Base-by-base conservation (phyloP, 2,888 invertebrate genomes). In the Platycheirus rosarum region DNA sequence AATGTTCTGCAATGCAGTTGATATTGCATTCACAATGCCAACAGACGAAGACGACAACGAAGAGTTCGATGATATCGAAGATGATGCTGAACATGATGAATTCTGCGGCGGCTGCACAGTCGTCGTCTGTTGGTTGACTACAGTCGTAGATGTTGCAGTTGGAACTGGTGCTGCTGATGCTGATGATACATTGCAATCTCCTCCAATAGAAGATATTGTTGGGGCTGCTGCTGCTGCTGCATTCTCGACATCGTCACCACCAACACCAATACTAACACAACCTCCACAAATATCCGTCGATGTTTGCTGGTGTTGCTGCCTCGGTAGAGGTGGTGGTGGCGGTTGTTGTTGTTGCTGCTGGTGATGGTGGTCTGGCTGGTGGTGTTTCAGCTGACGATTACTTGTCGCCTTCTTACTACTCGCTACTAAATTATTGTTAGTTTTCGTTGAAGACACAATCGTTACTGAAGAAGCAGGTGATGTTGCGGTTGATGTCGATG, bases 51-150 rank as follows among this genome's bases (percentile, higher is more conserved):
- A 89, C 9, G 89, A 77, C 42, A 89, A 87, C 13, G 90, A 90
- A 29, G 88, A 88, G 70, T 88, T 89, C 37, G 89, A 89, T 51
- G 90, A 88, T 66, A 89, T 86, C 11, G 89, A 87, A n/a, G 86
- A 86, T 48, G 90, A 88, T 32, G 87, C 84, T 49, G 77, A 82
- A 82, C 86, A 87, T 68, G 86, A 87, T 65, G 88, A 87, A 63
- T 82, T 76, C 18, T 51, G 71, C 35, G 60, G 71, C 35, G 60
- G 77, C 49, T 66, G 66, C 55, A 71, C 78, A 88, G 93, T 89
- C 89, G 93, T 92, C 92, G 93, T 89, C 88, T 93, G 90, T 93
- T 93, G 93, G 92, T 93, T 93, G 91, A 93, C 93, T 92, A 93
- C 42, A 14, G 66, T 63, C 35, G 86, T 85, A 26, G 75, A 51